Conservation (phyloP, 2,888 invertebrate genomes). For the Chirona hameri region DNA sequence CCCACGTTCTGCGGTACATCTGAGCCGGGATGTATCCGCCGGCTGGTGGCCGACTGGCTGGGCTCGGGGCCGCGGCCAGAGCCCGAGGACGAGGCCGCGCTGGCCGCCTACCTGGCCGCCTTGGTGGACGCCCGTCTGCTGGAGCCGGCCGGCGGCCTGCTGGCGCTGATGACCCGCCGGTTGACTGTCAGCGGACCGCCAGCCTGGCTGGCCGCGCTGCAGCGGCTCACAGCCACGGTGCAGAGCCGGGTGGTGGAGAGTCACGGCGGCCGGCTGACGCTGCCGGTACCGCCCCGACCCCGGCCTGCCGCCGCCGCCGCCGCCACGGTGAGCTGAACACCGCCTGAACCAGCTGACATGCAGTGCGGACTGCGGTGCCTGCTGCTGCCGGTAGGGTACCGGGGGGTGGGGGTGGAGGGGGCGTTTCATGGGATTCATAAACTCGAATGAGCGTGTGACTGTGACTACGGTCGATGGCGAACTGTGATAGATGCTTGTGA, state of each 20-base stretch:
- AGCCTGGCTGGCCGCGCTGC: background rate
- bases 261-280: background rate
- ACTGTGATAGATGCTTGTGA: no score
- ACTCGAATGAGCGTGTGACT: no score
- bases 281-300: background rate
- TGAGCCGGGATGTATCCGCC: background rate
- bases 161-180: background rate
- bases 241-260: background rate
- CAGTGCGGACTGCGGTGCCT: no score
- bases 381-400: no score
- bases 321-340: no score
- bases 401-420: no score
- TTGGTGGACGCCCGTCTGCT: background rate
- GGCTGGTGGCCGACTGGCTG: constrained; percentile 22
- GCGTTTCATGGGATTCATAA: no score
- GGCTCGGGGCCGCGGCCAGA: background rate
- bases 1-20: background rate
- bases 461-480: no score
- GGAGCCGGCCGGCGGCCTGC: background rate
- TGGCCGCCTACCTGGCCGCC: background rate
- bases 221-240: background rate
- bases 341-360: background rate
- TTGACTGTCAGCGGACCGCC: background rate
- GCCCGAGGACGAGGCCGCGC: background rate
- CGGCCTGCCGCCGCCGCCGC: no score